Base-by-base conservation (phyloP, 2,113 vertebrate genomes). In the Clupea harengus region DNA sequence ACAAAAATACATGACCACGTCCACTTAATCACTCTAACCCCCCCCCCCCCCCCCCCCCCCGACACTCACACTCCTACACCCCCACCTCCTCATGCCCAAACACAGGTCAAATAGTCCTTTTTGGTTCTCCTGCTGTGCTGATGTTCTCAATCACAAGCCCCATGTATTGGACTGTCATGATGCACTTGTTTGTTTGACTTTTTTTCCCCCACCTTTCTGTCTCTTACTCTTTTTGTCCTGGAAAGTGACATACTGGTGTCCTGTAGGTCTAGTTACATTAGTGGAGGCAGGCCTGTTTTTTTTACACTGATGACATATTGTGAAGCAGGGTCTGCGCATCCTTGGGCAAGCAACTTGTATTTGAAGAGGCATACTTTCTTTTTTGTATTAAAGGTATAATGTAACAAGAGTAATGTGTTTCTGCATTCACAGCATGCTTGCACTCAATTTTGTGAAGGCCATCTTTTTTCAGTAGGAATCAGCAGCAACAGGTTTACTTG, bases 11-110 rank as follows among this genome's bases (percentile, higher is more conserved):
- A 90, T 88, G 88, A 87, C 46, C 87, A 60, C 83, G 45, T 67
- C 60, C 91, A 89, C 90, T 94, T 91, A 91, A 93, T 95, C 94
- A 93, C 86, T 47, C 81, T 50, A 75, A 44, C 72, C 49, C 72
- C 82, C 89, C 72, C 89, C 85, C 85, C 67, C 80, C 28, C 78
- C 28, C 44, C 25, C 85, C n/a, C 15, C 49, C 25, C 46, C 72
- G 39, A 6, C 57, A 22, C 57, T 20, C 67, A 8, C 64, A 72
- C 67, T 39, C 39, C 82, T 44, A 6, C 57, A 22, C 57, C 57
- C 67, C 25, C 64, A 72, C 67, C 67, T 39, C 67, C 39, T 11
- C 67, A 75, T 75, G 28, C 67, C 60, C 81, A 49, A 50, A 50
- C 67, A 39, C 28, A 39, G 25, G 67, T 39, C 67, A 32, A 75